Base-by-base conservation (phyloP, 1,140 invertebrate species). In the Lucilia sericata region DNA sequence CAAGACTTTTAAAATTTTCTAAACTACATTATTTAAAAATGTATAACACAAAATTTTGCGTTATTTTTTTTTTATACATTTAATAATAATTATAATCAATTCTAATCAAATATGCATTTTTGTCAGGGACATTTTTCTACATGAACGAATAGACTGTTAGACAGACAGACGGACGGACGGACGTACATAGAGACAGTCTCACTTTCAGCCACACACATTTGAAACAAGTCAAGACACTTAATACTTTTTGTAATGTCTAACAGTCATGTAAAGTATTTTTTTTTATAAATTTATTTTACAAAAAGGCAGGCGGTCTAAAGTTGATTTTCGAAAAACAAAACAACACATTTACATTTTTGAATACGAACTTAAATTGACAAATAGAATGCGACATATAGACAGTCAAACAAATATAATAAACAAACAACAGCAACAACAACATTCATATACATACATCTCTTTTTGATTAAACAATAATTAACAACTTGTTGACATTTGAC, bases 401-500 rank as follows among this genome's bases (percentile, higher is more conserved):
- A 42, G 34, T 13, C 30, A 19, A 30, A 30, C 25, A 30, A 30
- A 30, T 30, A 30, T 30, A 30, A 19, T 14, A 42, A 47, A 21
- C 2, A 19, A 47, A 19, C 14, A 78, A 19, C 25, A 47, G 5
- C 42, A 42, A 14, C 55, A n/a, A n/a, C n/a, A n/a, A n/a, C n/a
- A n/a, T n/a, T n/a, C n/a, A 70, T 70, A 70, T 5, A 70, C 21
- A 70, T 70, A 70, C n/a, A 70, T 21, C n/a, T 60, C 55, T 34
- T 78, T 78, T 78, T 78, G 75, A 78, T 78, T 78, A 78, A 78
- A 78, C 75, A 78, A 78, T 78, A 78, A 78, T 78, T 78, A 78
- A 47, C 75, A 78, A 47, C 75, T 47, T 47, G 42, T 78, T 78
- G 75, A 78, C 75, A 78, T 42, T 13, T 78, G 75, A 47, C 75